These are phyloP conservation scores for Pyrocephalus nanus DNA, from an alignment of 2,797 vertebrate species.

Conservation along the genomic window DNA sequence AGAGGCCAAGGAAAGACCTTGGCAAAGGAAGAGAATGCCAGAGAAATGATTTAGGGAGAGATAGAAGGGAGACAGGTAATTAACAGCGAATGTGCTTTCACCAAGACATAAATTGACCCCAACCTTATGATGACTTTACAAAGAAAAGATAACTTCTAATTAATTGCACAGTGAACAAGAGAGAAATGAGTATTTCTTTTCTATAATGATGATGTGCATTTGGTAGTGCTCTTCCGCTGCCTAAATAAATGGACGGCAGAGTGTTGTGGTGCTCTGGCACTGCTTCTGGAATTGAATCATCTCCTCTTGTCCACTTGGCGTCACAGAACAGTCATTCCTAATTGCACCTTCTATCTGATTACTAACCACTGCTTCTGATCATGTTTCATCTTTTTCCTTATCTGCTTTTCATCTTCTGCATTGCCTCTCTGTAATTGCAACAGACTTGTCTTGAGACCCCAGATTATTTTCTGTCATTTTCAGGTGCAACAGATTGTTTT, in stretches of 20 bases:
- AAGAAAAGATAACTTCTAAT: conserved; percentile 6
- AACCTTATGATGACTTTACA: not conserved
- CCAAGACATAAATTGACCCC: not conserved
- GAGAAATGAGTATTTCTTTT: not conserved
- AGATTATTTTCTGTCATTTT: not conserved
- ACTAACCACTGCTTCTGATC: not conserved
- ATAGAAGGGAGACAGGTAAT: not conserved
- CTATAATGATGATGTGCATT: not conserved
- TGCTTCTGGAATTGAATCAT: conserved; percentile 44
- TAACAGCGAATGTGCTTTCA: not conserved
- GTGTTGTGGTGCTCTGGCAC: conserved; percentile 20
- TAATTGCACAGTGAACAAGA: not conserved
- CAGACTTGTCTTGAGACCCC: not conserved
- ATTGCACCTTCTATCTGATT: conserved; percentile 24
- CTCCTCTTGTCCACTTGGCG: not conserved
- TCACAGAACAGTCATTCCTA: not conserved
- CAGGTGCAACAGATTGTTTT: not conserved
- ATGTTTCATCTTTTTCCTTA: not conserved
- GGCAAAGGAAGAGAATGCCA: not conserved
- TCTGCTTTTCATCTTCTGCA: conserved; percentile 24
- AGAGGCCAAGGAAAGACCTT: not conserved
- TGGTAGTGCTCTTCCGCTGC: not conserved
- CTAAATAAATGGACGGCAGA: conserved; percentile 10
- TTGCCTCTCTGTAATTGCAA: not conserved
- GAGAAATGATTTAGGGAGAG: not conserved